Percentiles rank a stretch among this genome's conserved stretches.
Evolutionary conservation across 1,140 invertebrate species (phyloP).

Genomic region (Zaprionus kolodkinae): DNA sequence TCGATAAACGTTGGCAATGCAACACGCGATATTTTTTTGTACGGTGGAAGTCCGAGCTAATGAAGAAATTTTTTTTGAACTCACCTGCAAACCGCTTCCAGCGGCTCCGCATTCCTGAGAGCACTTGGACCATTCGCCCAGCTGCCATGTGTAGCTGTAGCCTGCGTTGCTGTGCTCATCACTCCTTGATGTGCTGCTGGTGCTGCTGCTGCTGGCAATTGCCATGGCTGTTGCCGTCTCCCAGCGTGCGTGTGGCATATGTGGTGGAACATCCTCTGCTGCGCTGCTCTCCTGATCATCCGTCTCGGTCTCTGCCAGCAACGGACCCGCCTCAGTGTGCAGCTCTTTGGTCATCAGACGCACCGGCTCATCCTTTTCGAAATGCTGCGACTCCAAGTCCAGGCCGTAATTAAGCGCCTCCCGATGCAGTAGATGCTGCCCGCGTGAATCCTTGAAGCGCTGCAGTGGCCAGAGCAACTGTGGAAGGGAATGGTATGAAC

Average conservation of each 20-base stretch:
- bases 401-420: slow-evolving; percentile 73
- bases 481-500: slow-evolving; percentile 6
- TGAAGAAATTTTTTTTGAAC: neutral
- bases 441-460: slow-evolving; percentile 87
- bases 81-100: slow-evolving; percentile 85
- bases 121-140: slow-evolving; percentile 93
- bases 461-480: slow-evolving; percentile 90
- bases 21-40: too few relatives aligned
- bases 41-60: too few relatives aligned
- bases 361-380: slow-evolving; percentile 74
- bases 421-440: slow-evolving; percentile 85
- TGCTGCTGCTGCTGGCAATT: slow-evolving; percentile 15
- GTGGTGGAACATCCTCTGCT: slow-evolving; percentile 49
- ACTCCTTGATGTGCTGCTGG: neutral
- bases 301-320: slow-evolving; percentile 5
- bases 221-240: slow-evolving; percentile 52
- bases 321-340: slow-evolving; percentile 43
- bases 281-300: neutral
- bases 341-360: slow-evolving; percentile 58
- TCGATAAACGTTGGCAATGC: too few relatives aligned
- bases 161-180: slow-evolving; percentile 76
- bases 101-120: slow-evolving; percentile 93
- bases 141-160: slow-evolving; percentile 91
- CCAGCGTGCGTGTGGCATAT: slow-evolving; percentile 72
- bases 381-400: slow-evolving; percentile 63